A percentile compares a stretch with the other conserved stretches of the same genome.
phyloP scores from a whole-genome alignment of 2,888 invertebrate genomes.

The Apotomis turbidana region DNA sequence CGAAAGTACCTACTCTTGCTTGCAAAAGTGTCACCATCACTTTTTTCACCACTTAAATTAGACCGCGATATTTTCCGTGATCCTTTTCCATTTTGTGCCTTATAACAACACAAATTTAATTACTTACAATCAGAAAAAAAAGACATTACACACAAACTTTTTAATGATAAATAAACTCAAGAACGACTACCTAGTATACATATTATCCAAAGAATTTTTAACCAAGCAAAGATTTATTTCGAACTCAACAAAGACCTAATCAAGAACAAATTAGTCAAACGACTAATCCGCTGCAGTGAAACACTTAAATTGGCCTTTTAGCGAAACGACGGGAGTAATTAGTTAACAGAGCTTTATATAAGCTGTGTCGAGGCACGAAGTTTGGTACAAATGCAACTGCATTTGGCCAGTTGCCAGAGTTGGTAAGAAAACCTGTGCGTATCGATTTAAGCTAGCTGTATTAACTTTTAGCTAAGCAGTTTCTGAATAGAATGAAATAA shows the following conservation, averaged over 20 bases:
- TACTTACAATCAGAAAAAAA: no score
- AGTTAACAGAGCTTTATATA: constrained; percentile 51
- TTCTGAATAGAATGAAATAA: neutral
- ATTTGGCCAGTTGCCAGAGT: constrained; percentile 60
- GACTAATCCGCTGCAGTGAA: constrained; percentile 40
- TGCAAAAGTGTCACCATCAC: no score
- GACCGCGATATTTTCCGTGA: no score
- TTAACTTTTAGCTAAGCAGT: constrained; percentile 35
- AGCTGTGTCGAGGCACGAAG: constrained; percentile 44
- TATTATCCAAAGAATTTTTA: no score
- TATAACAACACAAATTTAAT: no score
- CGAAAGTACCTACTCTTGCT: no score
- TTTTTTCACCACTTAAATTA: no score
- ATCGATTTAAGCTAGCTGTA: constrained; percentile 56
- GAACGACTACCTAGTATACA: no score
- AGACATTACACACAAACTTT: no score
- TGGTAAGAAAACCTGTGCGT: constrained; percentile 61
- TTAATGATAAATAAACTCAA: no score
- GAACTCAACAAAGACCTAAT: constrained; percentile 23
- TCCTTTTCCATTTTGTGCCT: no score
- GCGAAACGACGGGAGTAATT: constrained; percentile 53
- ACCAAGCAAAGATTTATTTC: neutral
- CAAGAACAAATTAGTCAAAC: constrained; percentile 36
- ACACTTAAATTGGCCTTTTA: constrained; percentile 47
- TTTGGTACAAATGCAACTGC: constrained; percentile 55